Conservation (phyloP, 1,140 invertebrate species). For the Drosophila murphyi region DNA sequence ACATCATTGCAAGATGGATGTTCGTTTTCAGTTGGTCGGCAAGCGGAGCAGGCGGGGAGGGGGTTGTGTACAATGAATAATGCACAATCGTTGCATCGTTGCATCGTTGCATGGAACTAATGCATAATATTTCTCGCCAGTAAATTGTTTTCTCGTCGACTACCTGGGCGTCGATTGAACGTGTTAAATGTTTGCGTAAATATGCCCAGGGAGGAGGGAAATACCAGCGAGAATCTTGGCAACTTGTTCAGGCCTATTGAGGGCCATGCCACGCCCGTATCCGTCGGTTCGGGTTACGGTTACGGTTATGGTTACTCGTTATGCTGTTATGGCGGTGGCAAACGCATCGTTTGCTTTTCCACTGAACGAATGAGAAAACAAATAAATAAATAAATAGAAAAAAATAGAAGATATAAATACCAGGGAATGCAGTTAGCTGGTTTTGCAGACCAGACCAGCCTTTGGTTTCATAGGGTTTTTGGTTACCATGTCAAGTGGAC, state of each 20-base stretch:
- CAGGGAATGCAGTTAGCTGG: conserved; percentile 29
- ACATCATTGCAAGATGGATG: conserved; percentile 15
- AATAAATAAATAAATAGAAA: too few relatives aligned
- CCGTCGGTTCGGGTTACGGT: conserved; percentile 42
- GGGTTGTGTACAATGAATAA: background rate
- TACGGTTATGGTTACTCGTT: conserved; percentile 65
- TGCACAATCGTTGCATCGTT: conserved; percentile 47
- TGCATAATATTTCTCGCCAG: conserved; percentile 62
- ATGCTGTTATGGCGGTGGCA: conserved; percentile 53
- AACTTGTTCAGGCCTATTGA: conserved; percentile 1
- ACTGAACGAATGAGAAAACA: conserved; percentile 34
- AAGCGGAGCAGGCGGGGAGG: background rate
- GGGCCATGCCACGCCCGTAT: conserved; percentile 29
- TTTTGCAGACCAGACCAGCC: conserved; percentile 47
- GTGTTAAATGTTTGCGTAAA: conserved; percentile 83
- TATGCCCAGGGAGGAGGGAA: conserved; percentile 38
- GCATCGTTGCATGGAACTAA: conserved; percentile 62
- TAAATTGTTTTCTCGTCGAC: conserved; percentile 36
- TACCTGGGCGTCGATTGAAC: conserved; percentile 53
- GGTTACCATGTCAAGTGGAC: conserved; percentile 76
- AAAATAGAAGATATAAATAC: background rate
- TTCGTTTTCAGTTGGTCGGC: background rate
- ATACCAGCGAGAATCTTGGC: conserved; percentile 29
- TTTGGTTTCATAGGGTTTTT: conserved; percentile 63
- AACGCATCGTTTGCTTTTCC: conserved; percentile 70